Base-by-base conservation (phyloP, 1,140 invertebrate species). In the Drosophila neocordata region DNA sequence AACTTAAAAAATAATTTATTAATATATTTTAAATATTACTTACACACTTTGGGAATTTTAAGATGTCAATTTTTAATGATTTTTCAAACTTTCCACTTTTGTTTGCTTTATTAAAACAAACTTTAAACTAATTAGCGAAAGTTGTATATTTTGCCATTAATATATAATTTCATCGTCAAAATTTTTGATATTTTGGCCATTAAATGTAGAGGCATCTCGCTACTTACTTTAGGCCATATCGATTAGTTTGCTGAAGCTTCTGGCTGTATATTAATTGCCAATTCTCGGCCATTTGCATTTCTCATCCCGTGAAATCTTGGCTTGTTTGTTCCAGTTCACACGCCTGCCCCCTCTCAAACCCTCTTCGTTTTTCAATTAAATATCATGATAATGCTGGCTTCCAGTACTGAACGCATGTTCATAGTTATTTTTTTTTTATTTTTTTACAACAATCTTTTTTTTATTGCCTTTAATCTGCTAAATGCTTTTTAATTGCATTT, bases 401-500 rank as follows among this genome's bases (percentile, higher is more conserved):
- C 56, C 31, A 65, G 38, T 41, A 18, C 34, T 58, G 34, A 53
- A 66, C 57, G 13, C 35, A 68, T 82, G 63, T 59, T 69, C 66
- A 64, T 73, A 69, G 65, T 79, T 69, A 24, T 62, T 60, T 60
- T 38, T 20, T 11, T 20, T 38, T 68, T 59, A 63, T 73, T 67
- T 67, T 67, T 76, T 64, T 70, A 60, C 37, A 57, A 67, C 74
- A 83, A 81, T 77, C 69, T 63, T 68, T 76, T 65, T 53, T 56
- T 66, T 75, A 82, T 75, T 72, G 80, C 67, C 71, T 69, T 61
- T 81, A 75, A 85, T 80, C 82, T 66, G 73, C 51, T 85, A 85
- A 85, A 85, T 85, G 74, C 64, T 88, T 82, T 85, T 87, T 85
- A 85, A 85, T 85, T 85, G 82, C 64, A 78, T 85, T 63, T 72